Evolutionary conservation across 2,113 vertebrate genomes (phyloP).

Genomic region (Corythornis vintsioides): DNA sequence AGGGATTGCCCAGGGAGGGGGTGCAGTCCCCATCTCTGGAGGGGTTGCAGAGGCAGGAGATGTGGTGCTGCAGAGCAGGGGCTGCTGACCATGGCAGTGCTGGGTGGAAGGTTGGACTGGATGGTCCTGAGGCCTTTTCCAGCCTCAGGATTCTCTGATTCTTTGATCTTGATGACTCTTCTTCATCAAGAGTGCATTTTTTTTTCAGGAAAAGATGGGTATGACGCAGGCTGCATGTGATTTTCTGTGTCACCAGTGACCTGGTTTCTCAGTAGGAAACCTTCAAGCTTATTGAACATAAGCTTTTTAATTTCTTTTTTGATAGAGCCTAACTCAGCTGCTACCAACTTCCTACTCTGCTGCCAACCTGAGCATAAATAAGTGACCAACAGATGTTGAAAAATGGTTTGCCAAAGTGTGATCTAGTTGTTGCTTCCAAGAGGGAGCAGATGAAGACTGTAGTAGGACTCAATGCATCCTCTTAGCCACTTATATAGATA

Average conservation of each 20-base stretch:
- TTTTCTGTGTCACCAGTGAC: neutral
- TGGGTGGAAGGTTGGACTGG: too few species aligned
- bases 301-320: neutral
- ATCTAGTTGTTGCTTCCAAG: neutral
- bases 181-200: neutral
- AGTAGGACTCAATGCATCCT: neutral
- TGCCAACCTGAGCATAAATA: neutral
- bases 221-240: neutral
- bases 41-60: too few species aligned
- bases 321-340: neutral
- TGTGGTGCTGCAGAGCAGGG: too few species aligned
- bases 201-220: neutral
- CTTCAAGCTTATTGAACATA: neutral
- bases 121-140: too few species aligned
- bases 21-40: too few species aligned
- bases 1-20: too few species aligned
- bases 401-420: neutral
- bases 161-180: neutral
- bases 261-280: neutral
- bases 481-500: neutral
- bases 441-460: neutral
- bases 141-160: too few species aligned
- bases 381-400: neutral
- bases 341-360: neutral
- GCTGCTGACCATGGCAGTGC: too few species aligned